Conservation (phyloP, 2,888 invertebrate species). For the Callimorpha dominula region DNA sequence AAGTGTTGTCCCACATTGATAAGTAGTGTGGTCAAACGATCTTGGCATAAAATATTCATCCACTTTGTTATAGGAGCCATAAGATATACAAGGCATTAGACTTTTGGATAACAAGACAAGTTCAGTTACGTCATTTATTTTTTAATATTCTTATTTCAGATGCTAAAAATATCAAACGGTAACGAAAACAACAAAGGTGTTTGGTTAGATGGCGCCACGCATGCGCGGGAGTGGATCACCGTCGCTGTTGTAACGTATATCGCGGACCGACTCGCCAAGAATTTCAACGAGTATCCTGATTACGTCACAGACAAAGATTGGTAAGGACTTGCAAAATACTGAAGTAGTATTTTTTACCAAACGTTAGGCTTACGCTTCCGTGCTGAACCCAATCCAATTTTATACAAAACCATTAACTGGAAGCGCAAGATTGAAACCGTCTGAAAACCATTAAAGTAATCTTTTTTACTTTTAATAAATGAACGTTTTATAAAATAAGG, state of each 20-base stretch:
- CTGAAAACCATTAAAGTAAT: too few relatives aligned
- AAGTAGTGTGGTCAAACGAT: not conserved
- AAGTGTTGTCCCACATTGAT: not conserved
- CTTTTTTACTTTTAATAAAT: too few relatives aligned
- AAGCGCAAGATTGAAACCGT: too few relatives aligned
- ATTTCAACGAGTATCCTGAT: slow-evolving; percentile 88
- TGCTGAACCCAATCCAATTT: too few relatives aligned
- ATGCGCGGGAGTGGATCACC: slow-evolving; percentile 96
- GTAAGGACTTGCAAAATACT: slow-evolving; percentile 68
- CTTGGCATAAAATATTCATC: not conserved
- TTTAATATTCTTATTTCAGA: slow-evolving; percentile 52
- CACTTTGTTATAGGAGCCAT: not conserved
- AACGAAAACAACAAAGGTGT: slow-evolving; percentile 87
- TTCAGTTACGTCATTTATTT: not conserved
- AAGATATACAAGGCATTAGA: too few relatives aligned
- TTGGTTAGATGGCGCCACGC: slow-evolving; percentile 93
- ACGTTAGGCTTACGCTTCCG: too few relatives aligned
- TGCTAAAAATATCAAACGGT: slow-evolving; percentile 90
- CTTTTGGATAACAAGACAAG: not conserved
- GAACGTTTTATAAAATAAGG: too few relatives aligned
- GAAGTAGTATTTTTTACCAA: too few relatives aligned
- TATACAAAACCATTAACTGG: too few relatives aligned
- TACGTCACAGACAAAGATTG: slow-evolving; percentile 93
- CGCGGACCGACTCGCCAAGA: slow-evolving; percentile 90
- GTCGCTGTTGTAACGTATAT: slow-evolving; percentile 92